Evolutionary conservation across 2,888 invertebrate species (phyloP), one percentile per base, ranked within the genome.

Genomic region (Lepidocyrtinus sp.): DNA sequence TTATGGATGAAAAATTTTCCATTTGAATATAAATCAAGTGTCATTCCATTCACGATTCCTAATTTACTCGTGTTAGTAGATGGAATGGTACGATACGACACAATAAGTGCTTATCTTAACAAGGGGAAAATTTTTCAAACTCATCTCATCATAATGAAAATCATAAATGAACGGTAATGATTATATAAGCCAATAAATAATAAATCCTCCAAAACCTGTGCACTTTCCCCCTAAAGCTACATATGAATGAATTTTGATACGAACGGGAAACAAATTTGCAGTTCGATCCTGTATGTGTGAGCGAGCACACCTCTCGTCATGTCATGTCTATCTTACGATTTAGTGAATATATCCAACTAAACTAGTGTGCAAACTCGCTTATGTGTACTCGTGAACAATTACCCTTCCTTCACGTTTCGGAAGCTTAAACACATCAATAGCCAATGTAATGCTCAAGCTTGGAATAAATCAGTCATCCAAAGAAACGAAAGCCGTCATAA

Each of bases 391-490:
- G 36, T 21, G 15, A 59, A 5, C 59, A 21, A 15, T 59, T 55
- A n/a, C 17, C 36, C 36, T 36, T 12, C 36, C 7, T 12, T 36
- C 12, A 36, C 5, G 36, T 36, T 12, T 36, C 5, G 12, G 12
- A 36, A 9, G 36, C 36, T 36, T 12, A 12, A 12, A 36, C 5
- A 36, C 12, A 12, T 36, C 36, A 5, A 5, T 5, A 7, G 5
- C 36, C 36, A 36, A 36, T 36, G 36, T 3, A 17, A 68, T 36
- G 65, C n/a, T 65, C 21, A 26, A 71, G 45, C 45, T 27, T 15
- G 22, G 26, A 69, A 69, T 69, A 55, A 71, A 70, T 70, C 70
- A 70, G 55, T 70, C 70, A 27, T 70, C 70, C 70, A 70, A 70
- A 70, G 55, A 71, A 45, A 71, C 45, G 71, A 27, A 71, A 62